Percentiles rank a stretch among this genome's conserved stretches.
These are phyloP conservation scores for Chondrilla cf. caribensis DNA, from an alignment of 37 sponge, comb jelly and placozoan species.

Conservation along the genomic window DNA sequence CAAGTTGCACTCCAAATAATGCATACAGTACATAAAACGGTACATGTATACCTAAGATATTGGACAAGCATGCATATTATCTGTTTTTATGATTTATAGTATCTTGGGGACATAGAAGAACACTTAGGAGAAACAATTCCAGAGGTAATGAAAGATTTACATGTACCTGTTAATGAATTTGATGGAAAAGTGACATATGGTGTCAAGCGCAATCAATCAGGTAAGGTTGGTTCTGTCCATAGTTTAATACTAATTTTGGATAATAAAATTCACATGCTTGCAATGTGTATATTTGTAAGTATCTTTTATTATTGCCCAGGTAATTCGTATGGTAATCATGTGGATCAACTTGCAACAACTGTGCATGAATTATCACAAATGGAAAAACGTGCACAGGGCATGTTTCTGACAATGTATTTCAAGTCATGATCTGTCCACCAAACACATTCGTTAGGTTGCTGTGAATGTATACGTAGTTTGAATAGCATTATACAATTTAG, in stretches of 20 bases:
- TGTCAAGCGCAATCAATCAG: conserved; percentile 44
- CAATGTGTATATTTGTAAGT: neutral
- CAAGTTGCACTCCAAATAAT: too few relatives aligned
- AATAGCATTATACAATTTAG: too few relatives aligned
- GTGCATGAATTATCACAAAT: conserved; percentile 70
- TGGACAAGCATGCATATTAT: too few relatives aligned
- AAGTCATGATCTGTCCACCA: too few relatives aligned
- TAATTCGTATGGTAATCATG: conserved; percentile 44
- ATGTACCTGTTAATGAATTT: conserved; percentile 79
- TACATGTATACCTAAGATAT: too few relatives aligned
- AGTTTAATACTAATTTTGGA: neutral
- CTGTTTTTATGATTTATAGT: conserved; percentile 58
- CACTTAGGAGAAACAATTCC: conserved; percentile 84
- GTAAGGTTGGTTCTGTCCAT: neutral
- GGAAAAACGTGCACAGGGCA: conserved; percentile 76
- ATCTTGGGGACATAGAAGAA: conserved; percentile 73
- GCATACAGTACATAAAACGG: too few relatives aligned
- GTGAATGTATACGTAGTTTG: too few relatives aligned
- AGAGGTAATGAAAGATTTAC: conserved; percentile 44
- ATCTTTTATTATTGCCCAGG: neutral
- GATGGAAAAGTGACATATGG: conserved; percentile 95
- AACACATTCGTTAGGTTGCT: too few relatives aligned
- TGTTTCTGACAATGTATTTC: conserved; percentile 65
- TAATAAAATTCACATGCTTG: neutral
- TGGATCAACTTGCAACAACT: conserved; percentile 66